Evolutionary conservation across 2,888 invertebrate genomes (phyloP).

Genomic region (Emmelina monodactyla): DNA sequence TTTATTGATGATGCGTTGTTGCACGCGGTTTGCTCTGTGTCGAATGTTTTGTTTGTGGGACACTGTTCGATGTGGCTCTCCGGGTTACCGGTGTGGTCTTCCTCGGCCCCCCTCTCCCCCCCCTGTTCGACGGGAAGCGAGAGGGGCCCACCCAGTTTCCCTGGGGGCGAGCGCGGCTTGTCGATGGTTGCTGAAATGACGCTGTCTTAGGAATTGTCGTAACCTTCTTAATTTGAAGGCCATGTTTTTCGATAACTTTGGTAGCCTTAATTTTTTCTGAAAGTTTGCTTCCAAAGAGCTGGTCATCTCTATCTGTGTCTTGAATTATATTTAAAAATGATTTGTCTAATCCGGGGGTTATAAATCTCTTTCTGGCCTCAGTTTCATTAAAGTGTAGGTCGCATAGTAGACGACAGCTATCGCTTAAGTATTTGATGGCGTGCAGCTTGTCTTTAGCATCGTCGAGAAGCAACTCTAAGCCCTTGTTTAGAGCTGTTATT

Average conservation of each 20-base stretch:
- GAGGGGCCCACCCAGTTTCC: too few species aligned
- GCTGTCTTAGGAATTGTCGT: neutral
- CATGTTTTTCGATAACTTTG: slow-evolving; percentile 13
- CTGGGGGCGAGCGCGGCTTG: too few species aligned
- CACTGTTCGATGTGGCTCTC: too few species aligned
- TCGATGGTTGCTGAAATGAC: too few species aligned
- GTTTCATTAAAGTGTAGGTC: slow-evolving; percentile 9
- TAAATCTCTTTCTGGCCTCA: slow-evolving; percentile 6
- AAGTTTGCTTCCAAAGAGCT: slow-evolving; percentile 10
- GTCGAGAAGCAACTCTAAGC: too few species aligned
- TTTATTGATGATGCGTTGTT: neutral
- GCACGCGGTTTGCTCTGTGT: too few species aligned
- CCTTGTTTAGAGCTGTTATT: too few species aligned
- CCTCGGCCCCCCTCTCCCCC: too few species aligned
- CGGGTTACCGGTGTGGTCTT: too few species aligned
- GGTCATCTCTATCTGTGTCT: slow-evolving; percentile 10
- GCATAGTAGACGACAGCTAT: slow-evolving; percentile 9
- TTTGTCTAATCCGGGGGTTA: slow-evolving; percentile 7
- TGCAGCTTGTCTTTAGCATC: too few species aligned
- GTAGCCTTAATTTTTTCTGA: slow-evolving; percentile 14
- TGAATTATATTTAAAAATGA: slow-evolving; percentile 6
- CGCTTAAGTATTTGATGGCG: slow-evolving; percentile 6
- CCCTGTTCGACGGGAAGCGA: too few species aligned
- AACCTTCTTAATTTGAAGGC: neutral
- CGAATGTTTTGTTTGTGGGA: too few species aligned